phyloP scores from a whole-genome alignment of 1,140 invertebrate species.

The Papilio polytes region DNA sequence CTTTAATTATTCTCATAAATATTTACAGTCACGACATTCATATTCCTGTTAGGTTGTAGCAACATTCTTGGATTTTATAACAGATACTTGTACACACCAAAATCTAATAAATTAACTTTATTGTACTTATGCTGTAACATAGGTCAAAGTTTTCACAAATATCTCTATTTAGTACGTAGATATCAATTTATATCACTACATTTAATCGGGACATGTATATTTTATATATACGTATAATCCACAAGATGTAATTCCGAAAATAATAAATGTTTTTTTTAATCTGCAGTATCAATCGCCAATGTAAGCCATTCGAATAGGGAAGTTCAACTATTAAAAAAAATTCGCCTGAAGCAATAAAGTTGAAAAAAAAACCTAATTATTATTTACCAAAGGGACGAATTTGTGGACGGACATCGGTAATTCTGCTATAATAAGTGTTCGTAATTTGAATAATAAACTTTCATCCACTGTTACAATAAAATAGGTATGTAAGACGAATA shows the following conservation, averaged over 20 bases:
- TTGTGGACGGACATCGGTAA: conserved; percentile 15
- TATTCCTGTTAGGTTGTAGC: background rate
- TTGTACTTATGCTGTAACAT: conserved; percentile 34
- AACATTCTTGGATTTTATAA: conserved; percentile 1
- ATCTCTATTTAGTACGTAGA: background rate
- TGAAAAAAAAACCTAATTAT: background rate
- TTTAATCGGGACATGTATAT: background rate
- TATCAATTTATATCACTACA: background rate
- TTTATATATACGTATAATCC: background rate
- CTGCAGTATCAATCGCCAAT: background rate
- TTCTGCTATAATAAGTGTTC: background rate
- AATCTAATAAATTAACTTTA: conserved; percentile 21
- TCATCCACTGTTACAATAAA: background rate
- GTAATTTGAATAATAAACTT: background rate
- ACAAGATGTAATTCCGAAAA: background rate
- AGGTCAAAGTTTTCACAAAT: background rate
- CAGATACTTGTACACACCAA: conserved; percentile 29
- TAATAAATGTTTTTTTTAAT: background rate
- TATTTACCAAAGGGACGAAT: conserved; percentile 22
- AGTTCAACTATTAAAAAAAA: background rate
- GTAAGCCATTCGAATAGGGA: background rate
- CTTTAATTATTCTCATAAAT: conserved; percentile 61
- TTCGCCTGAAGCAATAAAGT: background rate
- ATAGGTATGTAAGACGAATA: background rate
- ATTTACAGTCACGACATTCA: conserved; percentile 50